Conservation (phyloP, 64 coral and sea anemone species). For the Montipora sp. region DNA sequence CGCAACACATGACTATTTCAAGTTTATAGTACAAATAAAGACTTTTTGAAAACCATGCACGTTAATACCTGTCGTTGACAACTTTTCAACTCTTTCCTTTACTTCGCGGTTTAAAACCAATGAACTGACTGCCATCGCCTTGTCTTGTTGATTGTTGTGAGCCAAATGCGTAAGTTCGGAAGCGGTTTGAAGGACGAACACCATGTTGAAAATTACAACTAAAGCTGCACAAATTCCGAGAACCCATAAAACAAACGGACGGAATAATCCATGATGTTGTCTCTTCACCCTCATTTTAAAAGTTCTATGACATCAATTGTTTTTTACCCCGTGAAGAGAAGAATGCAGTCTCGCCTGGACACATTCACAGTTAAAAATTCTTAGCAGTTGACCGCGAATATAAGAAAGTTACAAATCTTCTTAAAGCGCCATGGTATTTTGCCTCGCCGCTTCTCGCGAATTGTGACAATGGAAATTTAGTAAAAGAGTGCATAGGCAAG, state of each 20-base stretch:
- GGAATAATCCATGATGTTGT: not conserved
- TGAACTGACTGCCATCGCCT: not conserved
- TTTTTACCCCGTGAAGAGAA: not conserved
- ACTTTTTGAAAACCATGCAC: not conserved
- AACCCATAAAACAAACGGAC: not conserved
- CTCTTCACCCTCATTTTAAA: not conserved
- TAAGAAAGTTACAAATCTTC: no score
- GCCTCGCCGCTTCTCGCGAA: no score
- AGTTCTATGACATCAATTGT: not conserved
- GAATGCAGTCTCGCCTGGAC: not conserved
- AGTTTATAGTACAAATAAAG: no score
- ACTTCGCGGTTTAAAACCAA: not conserved
- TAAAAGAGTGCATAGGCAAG: no score
- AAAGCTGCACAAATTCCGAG: not conserved
- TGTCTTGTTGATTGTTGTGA: not conserved
- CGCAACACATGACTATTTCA: no score
- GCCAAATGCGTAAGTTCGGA: not conserved
- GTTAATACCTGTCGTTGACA: not conserved
- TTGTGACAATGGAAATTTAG: no score
- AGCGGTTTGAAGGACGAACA: slow-evolving; percentile 19
- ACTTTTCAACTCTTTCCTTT: not conserved
- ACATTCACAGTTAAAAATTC: no score
- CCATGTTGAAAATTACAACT: slow-evolving; percentile 10
- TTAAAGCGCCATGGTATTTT: no score
- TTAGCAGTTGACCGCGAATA: no score